Evolutionary conservation across 2,888 invertebrate species (phyloP).

Genomic region (Plusia festucae): DNA sequence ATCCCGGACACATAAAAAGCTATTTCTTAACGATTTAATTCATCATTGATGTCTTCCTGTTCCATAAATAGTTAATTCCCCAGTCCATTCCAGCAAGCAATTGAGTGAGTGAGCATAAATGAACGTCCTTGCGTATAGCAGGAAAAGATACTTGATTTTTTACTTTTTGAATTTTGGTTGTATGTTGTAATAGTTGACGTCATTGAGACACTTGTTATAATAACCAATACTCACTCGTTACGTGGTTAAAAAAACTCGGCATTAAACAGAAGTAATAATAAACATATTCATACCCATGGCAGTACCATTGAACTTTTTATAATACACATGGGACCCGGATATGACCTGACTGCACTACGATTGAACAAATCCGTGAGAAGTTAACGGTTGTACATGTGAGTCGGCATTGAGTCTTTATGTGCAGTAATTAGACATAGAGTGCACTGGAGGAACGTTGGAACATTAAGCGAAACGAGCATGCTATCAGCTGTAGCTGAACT

Average conservation of each 20-base stretch:
- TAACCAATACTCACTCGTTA: neutral
- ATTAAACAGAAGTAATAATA: neutral
- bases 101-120: constrained; percentile 13
- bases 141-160: constrained; percentile 1
- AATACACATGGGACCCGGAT: constrained; percentile 25
- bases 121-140: neutral
- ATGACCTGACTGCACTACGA: constrained; percentile 24
- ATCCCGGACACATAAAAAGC: constrained; percentile 52
- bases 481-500: constrained; percentile 76
- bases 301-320: constrained; percentile 23
- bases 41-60: constrained; percentile 52
- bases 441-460: constrained; percentile 67
- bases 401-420: constrained; percentile 61
- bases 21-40: constrained; percentile 54
- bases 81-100: constrained; percentile 9
- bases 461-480: constrained; percentile 77
- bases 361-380: constrained; percentile 43
- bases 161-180: constrained; percentile 11
- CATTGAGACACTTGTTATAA: neutral
- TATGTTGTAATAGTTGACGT: constrained; percentile 11
- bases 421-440: constrained; percentile 68
- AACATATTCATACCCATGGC: constrained; percentile 6
- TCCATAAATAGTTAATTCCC: constrained; percentile 45
- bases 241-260: neutral
- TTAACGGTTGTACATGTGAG: constrained; percentile 40